These are phyloP conservation scores for Ashinkailepas kermadecensis DNA, from an alignment of 2,888 invertebrate genomes.

Conservation along the genomic window DNA sequence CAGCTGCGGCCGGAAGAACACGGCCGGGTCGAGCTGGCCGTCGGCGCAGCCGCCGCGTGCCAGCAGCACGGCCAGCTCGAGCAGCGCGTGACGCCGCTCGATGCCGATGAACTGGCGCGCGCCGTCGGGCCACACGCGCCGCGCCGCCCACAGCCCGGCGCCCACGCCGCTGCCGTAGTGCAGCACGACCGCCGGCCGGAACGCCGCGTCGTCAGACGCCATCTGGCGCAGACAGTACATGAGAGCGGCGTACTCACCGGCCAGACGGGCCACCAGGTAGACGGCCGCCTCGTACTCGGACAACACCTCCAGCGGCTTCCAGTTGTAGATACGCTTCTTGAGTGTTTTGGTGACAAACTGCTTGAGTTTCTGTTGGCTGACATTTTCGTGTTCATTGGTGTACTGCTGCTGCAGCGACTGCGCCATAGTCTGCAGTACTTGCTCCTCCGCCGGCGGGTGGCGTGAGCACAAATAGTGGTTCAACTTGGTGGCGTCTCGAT, in stretches of 20 bases:
- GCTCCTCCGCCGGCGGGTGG: not conserved
- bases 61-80: conserved; percentile 28
- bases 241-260: conserved; percentile 30
- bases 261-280: conserved; percentile 28
- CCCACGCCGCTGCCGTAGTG: conserved; percentile 33
- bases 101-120: conserved; percentile 30
- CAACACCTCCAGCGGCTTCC: not conserved
- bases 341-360: not conserved
- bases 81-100: conserved; percentile 30
- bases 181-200: conserved; percentile 28
- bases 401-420: not conserved
- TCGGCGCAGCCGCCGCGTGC: conserved; percentile 26
- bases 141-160: conserved; percentile 32
- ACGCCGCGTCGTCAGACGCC: conserved; percentile 25
- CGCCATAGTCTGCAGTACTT: not conserved
- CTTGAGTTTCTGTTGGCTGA: not conserved
- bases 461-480: not conserved
- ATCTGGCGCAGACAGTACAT: conserved; percentile 29
- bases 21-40: conserved; percentile 23
- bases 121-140: conserved; percentile 28
- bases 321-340: not conserved
- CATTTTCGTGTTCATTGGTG: not conserved
- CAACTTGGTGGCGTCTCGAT: not conserved
- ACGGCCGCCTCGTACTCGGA: conserved; percentile 18
- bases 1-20: conserved; percentile 30